Conservation (phyloP, 2,888 invertebrate genomes). For the Malthinus flaveolus region DNA sequence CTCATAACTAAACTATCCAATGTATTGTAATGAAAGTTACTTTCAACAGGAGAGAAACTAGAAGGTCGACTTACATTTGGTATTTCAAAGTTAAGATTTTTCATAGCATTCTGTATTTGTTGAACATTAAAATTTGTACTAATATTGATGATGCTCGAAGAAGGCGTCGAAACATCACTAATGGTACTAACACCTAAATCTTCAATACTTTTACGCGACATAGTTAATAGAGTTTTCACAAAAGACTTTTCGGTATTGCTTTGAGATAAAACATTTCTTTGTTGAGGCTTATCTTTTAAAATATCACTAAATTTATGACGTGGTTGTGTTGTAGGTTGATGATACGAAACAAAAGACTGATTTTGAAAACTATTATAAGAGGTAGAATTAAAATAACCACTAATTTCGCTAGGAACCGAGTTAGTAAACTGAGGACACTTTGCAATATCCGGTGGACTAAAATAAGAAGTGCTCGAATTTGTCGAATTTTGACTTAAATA, state of each 20-base stretch:
- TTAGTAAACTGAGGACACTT: neutral
- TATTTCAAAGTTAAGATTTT: conserved; percentile 40
- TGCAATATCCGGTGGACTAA: conserved; percentile 48
- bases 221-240: conserved; percentile 55
- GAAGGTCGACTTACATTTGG: conserved; percentile 36
- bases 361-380: neutral
- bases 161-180: conserved; percentile 57
- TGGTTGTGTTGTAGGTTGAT: neutral
- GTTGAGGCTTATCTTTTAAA: conserved; percentile 40
- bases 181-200: conserved; percentile 54
- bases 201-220: conserved; percentile 58
- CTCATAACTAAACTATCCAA: conserved; percentile 15
- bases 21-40: conserved; percentile 23
- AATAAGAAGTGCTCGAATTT: conserved; percentile 49
- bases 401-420: no score
- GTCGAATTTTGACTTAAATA: conserved; percentile 45
- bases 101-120: conserved; percentile 33
- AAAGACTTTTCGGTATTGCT: conserved; percentile 47
- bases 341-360: neutral
- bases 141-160: conserved; percentile 55
- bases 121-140: conserved; percentile 46
- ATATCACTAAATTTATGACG: conserved; percentile 20
- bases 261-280: conserved; percentile 32
- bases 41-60: conserved; percentile 33
- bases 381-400: neutral